Conservation (phyloP, 1,140 invertebrate species). For the Bradysia coprophila region DNA sequence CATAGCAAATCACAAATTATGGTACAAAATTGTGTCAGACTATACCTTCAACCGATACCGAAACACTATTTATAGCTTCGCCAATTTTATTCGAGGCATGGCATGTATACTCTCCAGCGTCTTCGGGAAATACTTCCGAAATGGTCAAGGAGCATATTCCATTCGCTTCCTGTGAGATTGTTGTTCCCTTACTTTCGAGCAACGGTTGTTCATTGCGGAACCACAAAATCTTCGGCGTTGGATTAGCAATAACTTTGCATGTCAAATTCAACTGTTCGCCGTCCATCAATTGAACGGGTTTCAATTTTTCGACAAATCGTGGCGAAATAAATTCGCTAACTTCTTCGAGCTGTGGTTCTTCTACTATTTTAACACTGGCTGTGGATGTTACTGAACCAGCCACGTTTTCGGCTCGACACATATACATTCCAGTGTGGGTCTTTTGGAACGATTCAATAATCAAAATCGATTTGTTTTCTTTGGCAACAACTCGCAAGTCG, state of each 20-base stretch:
- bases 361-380: conserved; percentile 48
- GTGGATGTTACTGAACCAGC: conserved; percentile 69
- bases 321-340: conserved; percentile 47
- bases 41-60: conserved; percentile 67
- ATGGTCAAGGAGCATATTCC: conserved; percentile 71
- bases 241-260: conserved; percentile 58
- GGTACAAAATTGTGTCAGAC: too few relatives aligned
- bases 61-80: conserved; percentile 58
- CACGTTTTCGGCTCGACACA: conserved; percentile 75
- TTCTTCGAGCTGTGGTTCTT: conserved; percentile 32
- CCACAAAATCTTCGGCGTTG: conserved; percentile 67
- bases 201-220: conserved; percentile 53
- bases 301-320: conserved; percentile 48
- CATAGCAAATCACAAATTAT: too few relatives aligned
- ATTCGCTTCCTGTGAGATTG: conserved; percentile 51
- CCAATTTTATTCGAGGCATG: conserved; percentile 69
- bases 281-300: conserved; percentile 73
- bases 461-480: conserved; percentile 63
- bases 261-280: conserved; percentile 68
- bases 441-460: conserved; percentile 54
- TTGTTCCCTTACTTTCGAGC: conserved; percentile 59
- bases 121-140: conserved; percentile 85
- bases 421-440: conserved; percentile 59
- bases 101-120: conserved; percentile 75
- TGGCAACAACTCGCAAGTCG: conserved; percentile 47